Evolutionary conservation across 1,140 invertebrate species (phyloP).

Genomic region (Drosophila eugracilis): DNA sequence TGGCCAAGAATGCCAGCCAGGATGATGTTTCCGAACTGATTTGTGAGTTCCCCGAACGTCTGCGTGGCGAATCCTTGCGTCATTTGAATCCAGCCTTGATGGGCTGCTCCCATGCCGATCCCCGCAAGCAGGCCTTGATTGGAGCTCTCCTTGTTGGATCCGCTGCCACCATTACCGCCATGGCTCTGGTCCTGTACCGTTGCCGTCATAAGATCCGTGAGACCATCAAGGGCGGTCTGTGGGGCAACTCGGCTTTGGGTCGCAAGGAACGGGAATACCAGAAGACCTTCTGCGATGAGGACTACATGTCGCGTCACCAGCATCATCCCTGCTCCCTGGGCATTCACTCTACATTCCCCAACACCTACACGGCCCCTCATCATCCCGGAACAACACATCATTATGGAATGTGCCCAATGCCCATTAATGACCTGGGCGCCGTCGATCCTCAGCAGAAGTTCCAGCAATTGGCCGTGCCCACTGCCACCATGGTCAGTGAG

Average conservation of each 20-base stretch:
- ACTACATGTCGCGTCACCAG: slow-evolving; percentile 90
- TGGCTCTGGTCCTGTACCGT: slow-evolving; percentile 91
- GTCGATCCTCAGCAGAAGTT: slow-evolving; percentile 70
- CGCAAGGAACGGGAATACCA: slow-evolving; percentile 94
- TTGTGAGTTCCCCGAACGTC: slow-evolving; percentile 90
- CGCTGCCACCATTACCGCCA: slow-evolving; percentile 88
- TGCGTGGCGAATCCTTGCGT: slow-evolving; percentile 89
- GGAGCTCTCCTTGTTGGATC: slow-evolving; percentile 90
- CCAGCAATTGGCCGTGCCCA: slow-evolving; percentile 81
- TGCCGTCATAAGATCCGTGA: slow-evolving; percentile 92
- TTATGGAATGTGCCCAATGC: slow-evolving; percentile 88
- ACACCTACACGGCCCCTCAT: slow-evolving; percentile 85
- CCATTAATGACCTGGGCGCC: slow-evolving; percentile 69
- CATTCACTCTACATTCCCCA: slow-evolving; percentile 86
- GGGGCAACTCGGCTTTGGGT: slow-evolving; percentile 90
- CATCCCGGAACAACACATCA: slow-evolving; percentile 87
- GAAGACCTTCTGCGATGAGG: slow-evolving; percentile 94
- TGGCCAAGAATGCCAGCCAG: slow-evolving; percentile 89
- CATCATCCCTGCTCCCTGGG: slow-evolving; percentile 87
- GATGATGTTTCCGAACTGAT: slow-evolving; percentile 86
- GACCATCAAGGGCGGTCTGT: slow-evolving; percentile 91
- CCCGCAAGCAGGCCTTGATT: slow-evolving; percentile 91
- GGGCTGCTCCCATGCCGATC: slow-evolving; percentile 91
- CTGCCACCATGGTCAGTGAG: slow-evolving; percentile 68
- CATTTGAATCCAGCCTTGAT: slow-evolving; percentile 90